Conservation (phyloP, 2,113 vertebrate genomes). For the Stomatorhinus ivindoensis region DNA sequence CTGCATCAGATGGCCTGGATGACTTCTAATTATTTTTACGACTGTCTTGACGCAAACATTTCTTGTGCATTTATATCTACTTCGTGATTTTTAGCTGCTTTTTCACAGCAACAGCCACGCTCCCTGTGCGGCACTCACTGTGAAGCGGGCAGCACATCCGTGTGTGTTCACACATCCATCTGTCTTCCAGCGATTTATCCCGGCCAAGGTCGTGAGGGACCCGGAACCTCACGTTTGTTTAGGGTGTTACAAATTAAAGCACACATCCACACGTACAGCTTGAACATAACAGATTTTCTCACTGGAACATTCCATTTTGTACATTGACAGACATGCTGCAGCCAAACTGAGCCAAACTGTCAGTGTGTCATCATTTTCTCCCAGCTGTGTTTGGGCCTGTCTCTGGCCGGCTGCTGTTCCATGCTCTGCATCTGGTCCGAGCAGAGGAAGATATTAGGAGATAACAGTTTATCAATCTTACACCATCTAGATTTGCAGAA, state of each 20-base stretch:
- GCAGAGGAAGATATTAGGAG: not conserved
- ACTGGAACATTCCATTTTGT: not conserved
- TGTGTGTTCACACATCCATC: not conserved
- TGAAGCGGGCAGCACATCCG: not conserved
- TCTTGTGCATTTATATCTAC: not conserved
- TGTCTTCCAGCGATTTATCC: not conserved
- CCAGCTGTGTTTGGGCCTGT: not conserved
- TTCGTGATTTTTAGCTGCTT: not conserved
- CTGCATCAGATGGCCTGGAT: not conserved
- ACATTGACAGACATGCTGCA: not conserved
- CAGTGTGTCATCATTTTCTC: not conserved
- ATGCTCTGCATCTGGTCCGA: not conserved
- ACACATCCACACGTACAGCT: not conserved
- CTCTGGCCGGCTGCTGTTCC: not conserved
- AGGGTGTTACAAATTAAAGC: not conserved
- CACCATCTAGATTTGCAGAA: not conserved
- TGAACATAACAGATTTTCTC: not conserved
- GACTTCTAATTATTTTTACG: not conserved
- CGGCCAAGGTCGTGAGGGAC: not conserved
- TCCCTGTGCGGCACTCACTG: not conserved
- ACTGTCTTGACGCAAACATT: not conserved
- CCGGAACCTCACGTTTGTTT: not conserved
- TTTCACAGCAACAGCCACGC: not conserved
- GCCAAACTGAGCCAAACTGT: not conserved
- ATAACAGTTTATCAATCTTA: not conserved